These are phyloP conservation scores for Valencia hispanica DNA, from an alignment of 2,797 vertebrate genomes.

Conservation along the genomic window DNA sequence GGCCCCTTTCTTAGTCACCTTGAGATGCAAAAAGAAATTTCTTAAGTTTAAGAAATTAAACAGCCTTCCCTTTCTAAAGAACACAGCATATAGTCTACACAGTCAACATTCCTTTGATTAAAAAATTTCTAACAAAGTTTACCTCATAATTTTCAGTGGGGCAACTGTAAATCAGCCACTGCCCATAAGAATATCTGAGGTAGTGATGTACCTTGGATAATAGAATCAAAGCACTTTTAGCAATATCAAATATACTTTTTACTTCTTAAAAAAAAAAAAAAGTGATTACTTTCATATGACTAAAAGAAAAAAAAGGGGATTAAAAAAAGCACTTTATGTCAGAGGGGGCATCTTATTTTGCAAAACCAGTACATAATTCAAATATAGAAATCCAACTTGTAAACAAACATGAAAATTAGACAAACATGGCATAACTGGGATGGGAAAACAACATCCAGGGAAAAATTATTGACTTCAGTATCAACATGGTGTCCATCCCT, in stretches of 20 bases:
- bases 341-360: slow-evolving; percentile 21
- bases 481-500: slow-evolving; percentile 22
- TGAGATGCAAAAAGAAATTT: slow-evolving; percentile 35
- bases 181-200: slow-evolving; percentile 72
- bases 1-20: slow-evolving; percentile 41
- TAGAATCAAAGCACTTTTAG: slow-evolving; percentile 63
- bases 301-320: slow-evolving; percentile 19
- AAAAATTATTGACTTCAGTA: background rate
- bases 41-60: slow-evolving; percentile 30
- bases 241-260: slow-evolving; percentile 50
- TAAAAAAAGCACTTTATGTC: slow-evolving; percentile 10
- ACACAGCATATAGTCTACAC: slow-evolving; percentile 66
- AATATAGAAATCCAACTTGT: slow-evolving; percentile 63
- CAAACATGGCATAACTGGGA: slow-evolving; percentile 46
- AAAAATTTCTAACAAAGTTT: slow-evolving; percentile 56
- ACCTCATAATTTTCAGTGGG: slow-evolving; percentile 64
- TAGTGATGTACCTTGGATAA: slow-evolving; percentile 74
- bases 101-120: slow-evolving; percentile 66
- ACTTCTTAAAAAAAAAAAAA: slow-evolving; percentile 29
- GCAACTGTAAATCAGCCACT: slow-evolving; percentile 37
- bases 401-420: slow-evolving; percentile 69
- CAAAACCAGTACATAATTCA: slow-evolving; percentile 15
- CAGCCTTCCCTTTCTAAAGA: slow-evolving; percentile 51
- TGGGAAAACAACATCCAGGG: slow-evolving; percentile 42
- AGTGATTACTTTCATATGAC: slow-evolving; percentile 29